Conservation (phyloP, 64 coral and sea anemone genomes). For the Hydrozoanthus tunicans region DNA sequence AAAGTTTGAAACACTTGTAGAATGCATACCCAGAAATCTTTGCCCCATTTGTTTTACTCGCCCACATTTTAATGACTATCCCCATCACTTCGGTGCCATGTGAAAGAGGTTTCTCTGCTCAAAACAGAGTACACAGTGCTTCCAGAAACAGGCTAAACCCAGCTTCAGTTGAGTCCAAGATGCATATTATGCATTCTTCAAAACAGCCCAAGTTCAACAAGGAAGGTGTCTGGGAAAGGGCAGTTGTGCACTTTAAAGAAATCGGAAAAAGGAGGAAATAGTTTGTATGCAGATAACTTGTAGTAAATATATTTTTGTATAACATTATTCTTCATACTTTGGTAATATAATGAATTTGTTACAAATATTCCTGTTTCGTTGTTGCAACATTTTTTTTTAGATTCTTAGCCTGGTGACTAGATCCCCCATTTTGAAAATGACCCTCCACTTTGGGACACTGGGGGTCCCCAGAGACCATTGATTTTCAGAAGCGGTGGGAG, state of each 20-base stretch:
- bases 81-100: background rate
- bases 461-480: too few relatives aligned
- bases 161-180: conserved; percentile 50
- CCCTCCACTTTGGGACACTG: too few relatives aligned
- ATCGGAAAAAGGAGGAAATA: conserved; percentile 34
- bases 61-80: background rate
- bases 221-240: conserved; percentile 57
- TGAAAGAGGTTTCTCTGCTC: conserved; percentile 49
- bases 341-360: conserved; percentile 38
- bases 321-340: conserved; percentile 50
- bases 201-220: conserved; percentile 49
- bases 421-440: too few relatives aligned
- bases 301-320: conserved; percentile 48
- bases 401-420: too few relatives aligned
- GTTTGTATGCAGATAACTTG: conserved; percentile 47
- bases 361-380: conserved; percentile 33
- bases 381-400: conserved; percentile 32
- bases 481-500: too few relatives aligned
- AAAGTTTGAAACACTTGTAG: background rate
- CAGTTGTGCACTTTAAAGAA: conserved; percentile 54
- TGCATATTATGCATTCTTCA: conserved; percentile 56
- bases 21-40: background rate
- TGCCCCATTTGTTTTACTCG: background rate
- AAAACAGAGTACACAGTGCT: conserved; percentile 45
- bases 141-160: conserved; percentile 41